Evolutionary conservation across 1,140 invertebrate species (phyloP).

Genomic region (Helicoverpa zea): DNA sequence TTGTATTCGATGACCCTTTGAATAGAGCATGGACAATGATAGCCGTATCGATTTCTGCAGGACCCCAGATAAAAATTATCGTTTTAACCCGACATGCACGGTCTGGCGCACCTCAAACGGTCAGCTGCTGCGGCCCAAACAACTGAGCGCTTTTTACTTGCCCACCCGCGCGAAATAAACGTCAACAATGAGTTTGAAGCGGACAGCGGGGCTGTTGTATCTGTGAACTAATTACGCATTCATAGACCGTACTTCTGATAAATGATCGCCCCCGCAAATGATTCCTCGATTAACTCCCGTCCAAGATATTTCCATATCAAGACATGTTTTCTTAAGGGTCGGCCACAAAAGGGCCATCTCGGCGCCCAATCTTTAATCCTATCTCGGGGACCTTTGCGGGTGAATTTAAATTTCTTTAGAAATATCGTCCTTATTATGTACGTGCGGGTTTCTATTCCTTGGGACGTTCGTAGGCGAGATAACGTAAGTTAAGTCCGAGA

Average conservation of each 20-base stretch:
- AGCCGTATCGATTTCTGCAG: conserved; percentile 60
- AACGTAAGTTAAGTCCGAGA: conserved; percentile 86
- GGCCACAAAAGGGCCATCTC: conserved; percentile 85
- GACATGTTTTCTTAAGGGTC: conserved; percentile 86
- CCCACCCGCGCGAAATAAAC: conserved; percentile 75
- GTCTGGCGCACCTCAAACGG: conserved; percentile 72
- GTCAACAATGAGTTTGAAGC: conserved; percentile 66
- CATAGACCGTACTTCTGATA: conserved; percentile 76
- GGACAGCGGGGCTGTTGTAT: conserved; percentile 56
- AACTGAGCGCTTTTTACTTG: conserved; percentile 71
- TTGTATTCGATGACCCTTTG: conserved; percentile 31
- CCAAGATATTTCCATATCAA: conserved; percentile 86
- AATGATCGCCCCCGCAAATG: conserved; percentile 80
- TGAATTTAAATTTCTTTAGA: conserved; percentile 87
- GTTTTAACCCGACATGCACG: conserved; percentile 73
- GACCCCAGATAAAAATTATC: conserved; percentile 75
- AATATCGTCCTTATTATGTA: conserved; percentile 86
- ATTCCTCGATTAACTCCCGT: conserved; percentile 80
- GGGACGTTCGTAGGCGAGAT: conserved; percentile 84
- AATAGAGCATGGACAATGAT: conserved; percentile 42
- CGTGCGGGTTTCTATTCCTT: conserved; percentile 86
- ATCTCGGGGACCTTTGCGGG: conserved; percentile 86
- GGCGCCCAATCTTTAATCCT: conserved; percentile 86
- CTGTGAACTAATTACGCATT: conserved; percentile 76
- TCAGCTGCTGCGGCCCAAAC: conserved; percentile 70